Base-by-base conservation (phyloP, 2,113 vertebrate species). In the Bubo bubo region DNA sequence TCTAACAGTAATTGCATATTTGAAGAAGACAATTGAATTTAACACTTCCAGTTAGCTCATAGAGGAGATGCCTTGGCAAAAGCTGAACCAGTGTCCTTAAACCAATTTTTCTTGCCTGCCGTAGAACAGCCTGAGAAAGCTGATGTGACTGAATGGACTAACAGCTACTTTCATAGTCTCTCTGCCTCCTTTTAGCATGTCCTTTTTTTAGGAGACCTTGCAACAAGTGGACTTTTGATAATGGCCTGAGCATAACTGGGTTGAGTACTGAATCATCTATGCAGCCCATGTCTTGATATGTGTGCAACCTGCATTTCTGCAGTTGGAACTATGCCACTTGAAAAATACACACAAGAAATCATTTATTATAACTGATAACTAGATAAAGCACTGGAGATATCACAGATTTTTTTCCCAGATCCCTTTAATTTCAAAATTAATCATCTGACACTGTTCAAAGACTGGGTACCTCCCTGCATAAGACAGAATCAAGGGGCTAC, bases 251-350 rank as follows among this genome's bases (percentile, higher is more conserved):
- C 24, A 59, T 27, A 85, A 37, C 35, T 68, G 23, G 8, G 2
- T 43, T 79, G 34, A 75, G 9, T 39, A 47, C 27, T 20, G 49
- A 90, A 56, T 30, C 9, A 21, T 60, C 64, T 52, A 52, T 2
- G 1, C 14, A 75, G 27, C 23, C 30, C 2, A 0, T 59, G 24
- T 76, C 50, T 86, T 3, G 1, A 4, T 35, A 27, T 10, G 2
- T 35, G 47, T 45, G 14, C 37, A 59, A 41, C 17, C 56, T 73
- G 39, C 12, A 12, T 47, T 91, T 84, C 47, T 52, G n/a, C 53
- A 70, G 30, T 13, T 0, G 3, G 16, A 35, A 68, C 7, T 6
- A 19, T 10, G 21, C 4, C 1, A 3, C 27, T 55, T 87, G n/a
- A 74, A 55, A 35, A 83, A 77, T 19, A 58, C 14, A 86, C 8